Percentiles rank a stretch among this genome's conserved stretches.
phyloP scores from a whole-genome alignment of 2,888 invertebrate genomes.

The Graphium colonna region DNA sequence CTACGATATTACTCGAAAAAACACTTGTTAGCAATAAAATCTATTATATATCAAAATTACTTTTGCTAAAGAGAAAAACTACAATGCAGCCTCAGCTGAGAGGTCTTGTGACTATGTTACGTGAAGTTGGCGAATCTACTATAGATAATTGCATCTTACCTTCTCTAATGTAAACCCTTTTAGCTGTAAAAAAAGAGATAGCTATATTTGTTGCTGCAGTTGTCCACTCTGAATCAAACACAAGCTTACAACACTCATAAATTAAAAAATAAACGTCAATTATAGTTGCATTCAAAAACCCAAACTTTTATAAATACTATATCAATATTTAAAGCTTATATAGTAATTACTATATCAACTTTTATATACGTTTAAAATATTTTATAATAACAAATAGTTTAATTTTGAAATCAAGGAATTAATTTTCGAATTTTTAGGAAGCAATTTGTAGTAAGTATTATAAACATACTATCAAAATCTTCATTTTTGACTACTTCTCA shows the following conservation, averaged over 20 bases:
- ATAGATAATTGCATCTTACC: slow-evolving; percentile 55
- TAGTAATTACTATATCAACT: too few relatives aligned
- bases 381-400: too few relatives aligned
- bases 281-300: slow-evolving; percentile 4
- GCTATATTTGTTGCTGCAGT: slow-evolving; percentile 37
- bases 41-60: slow-evolving; percentile 32
- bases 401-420: too few relatives aligned
- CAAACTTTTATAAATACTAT: too few relatives aligned
- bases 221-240: slow-evolving; percentile 43
- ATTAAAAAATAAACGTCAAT: slow-evolving; percentile 28
- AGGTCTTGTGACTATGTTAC: slow-evolving; percentile 74
- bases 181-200: slow-evolving; percentile 60
- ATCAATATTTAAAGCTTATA: too few relatives aligned
- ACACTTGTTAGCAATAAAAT: slow-evolving; percentile 30
- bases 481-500: too few relatives aligned
- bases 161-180: slow-evolving; percentile 58
- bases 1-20: slow-evolving; percentile 39
- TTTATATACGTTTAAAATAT: too few relatives aligned
- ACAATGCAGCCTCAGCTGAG: slow-evolving; percentile 72
- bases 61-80: slow-evolving; percentile 51
- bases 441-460: too few relatives aligned
- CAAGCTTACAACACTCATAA: slow-evolving; percentile 32
- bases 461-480: too few relatives aligned
- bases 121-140: slow-evolving; percentile 52
- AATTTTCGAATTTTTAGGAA: too few relatives aligned